Evolutionary conservation across 2,113 vertebrate genomes (phyloP).

Genomic region (Ibidorhyncha struthersii): DNA sequence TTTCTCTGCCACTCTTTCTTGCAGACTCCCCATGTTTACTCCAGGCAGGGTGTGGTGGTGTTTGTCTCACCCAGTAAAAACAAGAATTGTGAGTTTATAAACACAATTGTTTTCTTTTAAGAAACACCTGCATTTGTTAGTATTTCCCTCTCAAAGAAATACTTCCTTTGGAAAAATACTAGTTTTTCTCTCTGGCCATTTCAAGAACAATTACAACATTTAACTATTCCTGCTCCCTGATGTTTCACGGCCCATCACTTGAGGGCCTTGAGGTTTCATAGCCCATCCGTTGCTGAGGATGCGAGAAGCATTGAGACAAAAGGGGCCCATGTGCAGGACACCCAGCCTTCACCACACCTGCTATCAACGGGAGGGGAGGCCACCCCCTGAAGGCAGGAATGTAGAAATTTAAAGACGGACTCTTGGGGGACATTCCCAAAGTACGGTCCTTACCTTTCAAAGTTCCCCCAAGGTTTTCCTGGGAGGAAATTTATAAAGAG

Average conservation of each 20-base stretch:
- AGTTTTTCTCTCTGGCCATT: not conserved
- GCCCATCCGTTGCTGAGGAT: not conserved
- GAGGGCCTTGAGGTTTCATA: not conserved
- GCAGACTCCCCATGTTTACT: not conserved
- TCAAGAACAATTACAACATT: not conserved
- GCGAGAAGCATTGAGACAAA: not conserved
- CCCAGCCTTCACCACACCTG: not conserved
- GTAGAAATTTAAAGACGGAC: not conserved
- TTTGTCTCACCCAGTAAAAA: not conserved
- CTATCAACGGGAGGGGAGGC: not conserved
- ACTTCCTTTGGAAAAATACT: not conserved
- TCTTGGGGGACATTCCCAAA: not conserved
- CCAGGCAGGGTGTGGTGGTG: not conserved
- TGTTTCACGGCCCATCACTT: not conserved
- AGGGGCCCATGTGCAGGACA: not conserved
- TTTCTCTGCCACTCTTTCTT: not conserved
- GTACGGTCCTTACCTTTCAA: accelerated
- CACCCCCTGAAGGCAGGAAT: not conserved
- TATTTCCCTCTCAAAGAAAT: not conserved
- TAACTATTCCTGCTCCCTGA: not conserved
- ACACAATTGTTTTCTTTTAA: not conserved
- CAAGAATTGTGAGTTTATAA: not conserved
- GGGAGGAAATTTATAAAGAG: not conserved
- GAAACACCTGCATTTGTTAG: not conserved
- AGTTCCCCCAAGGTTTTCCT: not conserved